Percentiles rank a stretch among this genome's conserved stretches.
phyloP scores from a whole-genome alignment of 2,888 invertebrate species.

The Crepidodera aurea region DNA sequence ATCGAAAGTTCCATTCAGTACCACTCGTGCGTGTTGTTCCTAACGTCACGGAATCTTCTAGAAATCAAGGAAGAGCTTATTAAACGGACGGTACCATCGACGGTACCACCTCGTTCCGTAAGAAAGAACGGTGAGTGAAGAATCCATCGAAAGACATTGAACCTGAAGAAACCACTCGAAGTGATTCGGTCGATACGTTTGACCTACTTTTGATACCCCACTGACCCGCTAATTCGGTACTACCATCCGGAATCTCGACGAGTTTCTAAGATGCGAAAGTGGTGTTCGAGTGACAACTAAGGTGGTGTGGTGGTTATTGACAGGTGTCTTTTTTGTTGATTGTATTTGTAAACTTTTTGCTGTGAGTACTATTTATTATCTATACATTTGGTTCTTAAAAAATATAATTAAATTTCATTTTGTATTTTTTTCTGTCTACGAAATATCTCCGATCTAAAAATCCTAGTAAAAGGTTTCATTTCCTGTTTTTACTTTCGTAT shows the following conservation, averaged over 20 bases:
- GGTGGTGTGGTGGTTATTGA: constrained; percentile 10
- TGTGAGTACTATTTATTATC: background rate
- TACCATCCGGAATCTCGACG: constrained; percentile 26
- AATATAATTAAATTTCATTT: background rate
- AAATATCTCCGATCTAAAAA: too few species aligned
- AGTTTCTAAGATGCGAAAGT: constrained; percentile 29
- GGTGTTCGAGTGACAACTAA: constrained; percentile 15
- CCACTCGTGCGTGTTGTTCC: background rate
- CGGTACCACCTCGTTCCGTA: constrained; percentile 2
- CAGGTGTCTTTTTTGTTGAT: constrained; percentile 5
- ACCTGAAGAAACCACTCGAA: constrained; percentile 1
- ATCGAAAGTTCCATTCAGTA: background rate
- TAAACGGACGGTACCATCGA: background rate
- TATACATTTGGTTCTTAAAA: background rate
- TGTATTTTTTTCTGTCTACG: too few species aligned
- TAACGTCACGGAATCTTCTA: background rate
- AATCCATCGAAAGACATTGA: background rate
- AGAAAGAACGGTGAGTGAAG: constrained; percentile 1
- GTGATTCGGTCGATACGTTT: background rate
- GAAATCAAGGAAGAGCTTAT: background rate
- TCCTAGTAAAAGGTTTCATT: too few species aligned
- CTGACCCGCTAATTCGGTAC: constrained; percentile 19
- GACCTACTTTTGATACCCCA: constrained; percentile 28
- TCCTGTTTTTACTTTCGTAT: too few species aligned
- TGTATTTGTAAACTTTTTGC: background rate